Percentiles rank a stretch among this genome's conserved stretches.
phyloP scores from a whole-genome alignment of 1,140 invertebrate species.

The Bombus pascuorum region DNA sequence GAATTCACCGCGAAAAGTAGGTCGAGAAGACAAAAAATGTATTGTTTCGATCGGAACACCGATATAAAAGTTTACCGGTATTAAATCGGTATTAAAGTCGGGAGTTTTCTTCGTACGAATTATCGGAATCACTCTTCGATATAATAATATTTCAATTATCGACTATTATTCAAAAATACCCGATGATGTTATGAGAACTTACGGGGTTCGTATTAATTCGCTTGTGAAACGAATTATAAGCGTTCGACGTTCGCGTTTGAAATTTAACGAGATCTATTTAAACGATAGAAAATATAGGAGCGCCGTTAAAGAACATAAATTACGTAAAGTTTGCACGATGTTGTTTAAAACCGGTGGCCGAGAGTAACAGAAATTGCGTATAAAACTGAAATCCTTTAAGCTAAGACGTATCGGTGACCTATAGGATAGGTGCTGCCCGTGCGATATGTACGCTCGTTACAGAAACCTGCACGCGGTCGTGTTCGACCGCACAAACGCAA shows the following conservation, averaged over 20 bases:
- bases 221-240: neutral
- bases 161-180: neutral
- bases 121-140: neutral
- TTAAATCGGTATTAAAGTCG: conserved; percentile 13
- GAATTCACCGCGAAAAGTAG: conserved; percentile 21
- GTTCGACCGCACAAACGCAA: conserved; percentile 46
- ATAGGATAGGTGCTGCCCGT: conserved; percentile 47
- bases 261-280: neutral
- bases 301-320: neutral
- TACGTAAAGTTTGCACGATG: neutral
- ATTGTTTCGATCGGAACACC: neutral
- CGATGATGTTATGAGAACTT: neutral
- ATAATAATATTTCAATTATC: conserved; percentile 9
- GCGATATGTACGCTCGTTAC: neutral
- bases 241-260: neutral
- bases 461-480: neutral
- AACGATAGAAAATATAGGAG: neutral
- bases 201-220: neutral
- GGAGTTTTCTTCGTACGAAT: neutral
- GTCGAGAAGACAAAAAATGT: neutral
- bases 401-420: conserved; percentile 41
- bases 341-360: conserved; percentile 49
- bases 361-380: conserved; percentile 37
- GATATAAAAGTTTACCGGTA: neutral
- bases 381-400: conserved; percentile 52